phyloP scores from a whole-genome alignment of 2,797 vertebrate genomes.

The Glossophaga mutica region DNA sequence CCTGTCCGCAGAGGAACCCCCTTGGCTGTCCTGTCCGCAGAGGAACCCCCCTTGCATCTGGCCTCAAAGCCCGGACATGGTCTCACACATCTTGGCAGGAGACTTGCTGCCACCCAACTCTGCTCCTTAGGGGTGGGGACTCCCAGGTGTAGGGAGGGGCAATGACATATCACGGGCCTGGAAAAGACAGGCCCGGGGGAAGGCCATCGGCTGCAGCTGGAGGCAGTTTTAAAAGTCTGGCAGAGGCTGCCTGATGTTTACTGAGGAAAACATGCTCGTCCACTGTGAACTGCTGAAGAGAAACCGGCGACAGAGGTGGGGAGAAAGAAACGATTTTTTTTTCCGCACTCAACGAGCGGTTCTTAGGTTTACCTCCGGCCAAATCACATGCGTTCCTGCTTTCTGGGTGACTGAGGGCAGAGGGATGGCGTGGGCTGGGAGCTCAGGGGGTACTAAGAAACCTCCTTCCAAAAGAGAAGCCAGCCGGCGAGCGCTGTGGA shows the following conservation, averaged over 20 bases:
- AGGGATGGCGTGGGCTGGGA: neutral
- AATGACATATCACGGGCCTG: too few species aligned
- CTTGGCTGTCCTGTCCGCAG: too few species aligned
- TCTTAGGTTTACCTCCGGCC: neutral
- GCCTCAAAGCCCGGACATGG: neutral
- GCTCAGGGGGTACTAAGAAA: neutral
- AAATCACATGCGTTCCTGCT: neutral
- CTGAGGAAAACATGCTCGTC: neutral
- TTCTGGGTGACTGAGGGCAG: neutral
- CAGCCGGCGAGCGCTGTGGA: neutral
- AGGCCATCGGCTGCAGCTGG: neutral
- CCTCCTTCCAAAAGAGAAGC: neutral
- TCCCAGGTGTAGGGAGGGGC: neutral
- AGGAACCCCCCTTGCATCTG: neutral
- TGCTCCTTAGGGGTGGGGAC: neutral
- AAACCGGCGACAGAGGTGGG: rapidly evolving
- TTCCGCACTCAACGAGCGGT: neutral
- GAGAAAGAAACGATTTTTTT: neutral
- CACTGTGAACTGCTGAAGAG: neutral
- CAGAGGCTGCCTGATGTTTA: neutral
- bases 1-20: neutral
- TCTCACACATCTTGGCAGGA: neutral
- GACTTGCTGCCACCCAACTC: too few species aligned
- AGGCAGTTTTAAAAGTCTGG: neutral
- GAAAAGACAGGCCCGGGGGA: neutral